Evolutionary conservation across 2,113 vertebrate genomes (phyloP), one percentile per base, ranked within the genome.

Genomic region (Scytalopus superciliaris): DNA sequence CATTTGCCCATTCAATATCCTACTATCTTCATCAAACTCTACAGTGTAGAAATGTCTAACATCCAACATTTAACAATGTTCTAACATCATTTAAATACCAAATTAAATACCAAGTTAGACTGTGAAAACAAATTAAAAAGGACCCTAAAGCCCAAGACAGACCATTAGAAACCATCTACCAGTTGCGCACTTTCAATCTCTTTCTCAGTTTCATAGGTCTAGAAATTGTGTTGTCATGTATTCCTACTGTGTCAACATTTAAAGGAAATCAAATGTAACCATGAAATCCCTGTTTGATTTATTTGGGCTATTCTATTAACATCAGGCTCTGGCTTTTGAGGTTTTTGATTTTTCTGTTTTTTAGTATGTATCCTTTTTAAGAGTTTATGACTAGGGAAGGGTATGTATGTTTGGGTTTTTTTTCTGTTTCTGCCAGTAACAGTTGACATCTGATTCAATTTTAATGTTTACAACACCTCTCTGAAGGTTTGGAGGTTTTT

Each of bases 401-500:
- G 23, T 40, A 85, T 40, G 50, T 50, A 50, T 1, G 21, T 17
- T 19, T 9, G 6, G 7, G 0, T 4, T 30, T 39, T 59, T 60
- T 88, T 60, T 7, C 19, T 6, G 44, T 39, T 14, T 80, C 25
- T 62, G 21, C 1, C 42, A 66, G 5, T 72, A 74, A 28, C 13
- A 67, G 7, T 4, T 82, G 31, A 17, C 7, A 62, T 37, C 6
- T 57, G 44, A 64, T 33, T 77, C 59, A 72, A 40, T 37, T 84
- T 74, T 57, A 81, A 23, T 57, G 5, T 62, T 93, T 62, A 19
- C 7, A 70, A 40, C 3, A 70, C 3, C 3, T 5, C 66, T 75
- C 31, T 49, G 18, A 86, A 33, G 2, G 22, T 56, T 19, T 19
- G 8, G 7, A 1, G 0, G 1, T 19, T 50, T 63, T 57, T 82